Conservation (phyloP, 2,888 invertebrate genomes). For the Coleophora flavipennella region DNA sequence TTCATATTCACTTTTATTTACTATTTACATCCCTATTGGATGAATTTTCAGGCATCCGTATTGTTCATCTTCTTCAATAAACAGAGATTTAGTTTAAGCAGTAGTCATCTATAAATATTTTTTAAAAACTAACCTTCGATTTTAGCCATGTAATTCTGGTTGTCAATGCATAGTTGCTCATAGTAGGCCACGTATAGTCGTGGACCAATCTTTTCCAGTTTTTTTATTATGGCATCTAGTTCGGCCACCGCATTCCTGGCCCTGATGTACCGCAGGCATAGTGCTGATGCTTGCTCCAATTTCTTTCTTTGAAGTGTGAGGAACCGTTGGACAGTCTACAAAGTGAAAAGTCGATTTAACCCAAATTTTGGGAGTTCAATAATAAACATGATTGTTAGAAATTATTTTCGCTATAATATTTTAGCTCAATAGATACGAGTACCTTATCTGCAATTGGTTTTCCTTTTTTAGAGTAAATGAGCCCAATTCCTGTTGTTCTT, state of each 20-base stretch:
- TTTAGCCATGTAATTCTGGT: conserved; percentile 51
- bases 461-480: conserved; percentile 60
- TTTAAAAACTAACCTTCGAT: conserved; percentile 49
- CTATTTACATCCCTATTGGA: no score
- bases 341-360: background rate
- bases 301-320: conserved; percentile 50
- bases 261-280: conserved; percentile 51
- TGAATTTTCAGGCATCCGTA: no score
- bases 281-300: conserved; percentile 44
- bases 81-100: no score
- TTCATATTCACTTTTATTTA: no score
- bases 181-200: conserved; percentile 59
- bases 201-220: conserved; percentile 53
- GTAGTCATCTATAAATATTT: no score
- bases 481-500: conserved; percentile 46
- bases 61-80: no score
- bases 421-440: no score
- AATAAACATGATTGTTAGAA: no score
- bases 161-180: conserved; percentile 53
- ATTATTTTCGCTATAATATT: background rate
- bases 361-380: no score
- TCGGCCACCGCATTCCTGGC: conserved; percentile 55
- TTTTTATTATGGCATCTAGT: conserved; percentile 43
- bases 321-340: conserved; percentile 51
- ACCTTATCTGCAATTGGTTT: conserved; percentile 67